A percentile compares a stretch with the other conserved stretches of the same genome.
These are phyloP conservation scores for Oligia fasciuncula DNA, from an alignment of 2,888 invertebrate species.

Conservation along the genomic window DNA sequence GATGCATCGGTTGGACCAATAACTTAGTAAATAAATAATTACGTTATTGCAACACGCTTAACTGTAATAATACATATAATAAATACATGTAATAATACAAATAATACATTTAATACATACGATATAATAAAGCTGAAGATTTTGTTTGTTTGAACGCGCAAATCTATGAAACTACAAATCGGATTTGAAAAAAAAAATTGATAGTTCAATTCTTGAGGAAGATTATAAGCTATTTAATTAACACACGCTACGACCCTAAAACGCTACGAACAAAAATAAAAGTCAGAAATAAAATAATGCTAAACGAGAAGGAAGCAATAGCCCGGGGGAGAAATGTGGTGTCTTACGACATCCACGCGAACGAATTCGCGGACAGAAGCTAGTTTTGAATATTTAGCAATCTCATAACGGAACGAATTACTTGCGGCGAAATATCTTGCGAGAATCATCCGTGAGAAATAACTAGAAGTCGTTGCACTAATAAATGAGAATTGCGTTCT, in stretches of 20 bases:
- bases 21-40: not conserved
- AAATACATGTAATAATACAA: no score
- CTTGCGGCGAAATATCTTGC: conserved; percentile 11
- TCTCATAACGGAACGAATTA: conserved; percentile 14
- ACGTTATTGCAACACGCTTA: conserved; percentile 11
- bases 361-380: no score
- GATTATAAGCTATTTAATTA: not conserved
- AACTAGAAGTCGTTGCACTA: conserved; percentile 11
- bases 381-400: conserved; percentile 35
- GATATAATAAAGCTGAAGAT: no score
- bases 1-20: conserved; percentile 17
- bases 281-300: no score
- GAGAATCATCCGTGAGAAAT: conserved; percentile 21
- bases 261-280: not conserved
- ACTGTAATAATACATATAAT: no score
- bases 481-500: conserved; percentile 2
- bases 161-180: not conserved
- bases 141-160: no score
- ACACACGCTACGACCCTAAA: not conserved
- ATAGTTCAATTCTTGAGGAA: not conserved
- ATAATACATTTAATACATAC: no score
- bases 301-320: not conserved
- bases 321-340: not conserved
- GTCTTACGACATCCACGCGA: no score
- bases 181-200: not conserved